phyloP scores from a whole-genome alignment of 2,113 vertebrate genomes.

The Tringa solitaria region DNA sequence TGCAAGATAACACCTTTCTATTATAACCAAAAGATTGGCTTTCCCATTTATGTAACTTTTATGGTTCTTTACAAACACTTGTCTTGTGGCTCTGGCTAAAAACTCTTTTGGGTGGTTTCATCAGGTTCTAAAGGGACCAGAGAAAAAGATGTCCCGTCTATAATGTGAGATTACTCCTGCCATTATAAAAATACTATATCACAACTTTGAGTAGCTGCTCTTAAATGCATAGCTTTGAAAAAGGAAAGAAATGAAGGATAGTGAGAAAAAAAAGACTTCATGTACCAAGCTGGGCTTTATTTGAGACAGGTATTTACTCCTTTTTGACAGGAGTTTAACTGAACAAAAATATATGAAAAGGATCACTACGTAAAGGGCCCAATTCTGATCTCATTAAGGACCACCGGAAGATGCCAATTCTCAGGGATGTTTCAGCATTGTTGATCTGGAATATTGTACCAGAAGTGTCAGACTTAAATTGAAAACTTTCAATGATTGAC shows the following conservation, averaged over 20 bases:
- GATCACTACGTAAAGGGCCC: not conserved
- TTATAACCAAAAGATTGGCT: constrained; percentile 23
- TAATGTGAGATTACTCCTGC: not conserved
- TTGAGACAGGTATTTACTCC: not conserved
- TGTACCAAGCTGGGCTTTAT: not conserved
- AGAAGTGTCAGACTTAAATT: not conserved
- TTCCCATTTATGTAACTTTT: constrained; percentile 39
- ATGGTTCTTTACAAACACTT: constrained; percentile 40
- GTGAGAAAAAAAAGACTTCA: not conserved
- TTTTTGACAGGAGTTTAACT: not conserved
- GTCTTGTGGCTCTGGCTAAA: not conserved
- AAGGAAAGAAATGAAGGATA: not conserved
- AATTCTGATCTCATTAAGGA: not conserved
- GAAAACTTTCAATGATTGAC: not conserved
- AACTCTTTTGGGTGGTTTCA: not conserved
- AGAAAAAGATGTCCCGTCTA: not conserved
- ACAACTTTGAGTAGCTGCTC: not conserved
- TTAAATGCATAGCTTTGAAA: not conserved
- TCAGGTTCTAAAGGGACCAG: constrained; percentile 8
- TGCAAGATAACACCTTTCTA: constrained; percentile 14
- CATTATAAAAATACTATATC: not conserved
- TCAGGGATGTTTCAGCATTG: not conserved
- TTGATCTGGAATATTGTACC: not conserved
- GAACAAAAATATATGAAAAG: not conserved
- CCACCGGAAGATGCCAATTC: not conserved